A percentile compares a stretch with the other conserved stretches of the same genome.
These are phyloP conservation scores for Sciurus vulgaris DNA, from an alignment of 2,797 vertebrate genomes.

Conservation along the genomic window DNA sequence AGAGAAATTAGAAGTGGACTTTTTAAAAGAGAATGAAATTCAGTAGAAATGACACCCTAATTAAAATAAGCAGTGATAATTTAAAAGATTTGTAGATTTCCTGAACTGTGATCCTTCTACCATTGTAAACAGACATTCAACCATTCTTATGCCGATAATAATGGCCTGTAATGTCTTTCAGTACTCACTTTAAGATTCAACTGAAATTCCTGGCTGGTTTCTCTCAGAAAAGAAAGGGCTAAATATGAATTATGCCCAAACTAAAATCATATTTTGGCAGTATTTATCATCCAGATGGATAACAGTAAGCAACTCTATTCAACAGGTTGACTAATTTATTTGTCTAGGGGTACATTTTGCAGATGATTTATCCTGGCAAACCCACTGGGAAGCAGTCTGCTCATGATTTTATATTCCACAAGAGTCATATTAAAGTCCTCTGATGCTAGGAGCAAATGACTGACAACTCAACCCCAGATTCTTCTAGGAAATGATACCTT, in stretches of 20 bases:
- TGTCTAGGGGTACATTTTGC: constrained; percentile 38
- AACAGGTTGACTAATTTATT: constrained; percentile 66
- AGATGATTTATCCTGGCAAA: constrained; percentile 66
- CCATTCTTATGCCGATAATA: not conserved
- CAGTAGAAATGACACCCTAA: not conserved
- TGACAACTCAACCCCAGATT: not conserved
- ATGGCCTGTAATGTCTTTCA: not conserved
- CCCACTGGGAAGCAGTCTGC: constrained; percentile 66
- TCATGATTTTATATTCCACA: constrained; percentile 62
- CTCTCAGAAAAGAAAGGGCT: constrained; percentile 36
- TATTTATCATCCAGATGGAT: constrained; percentile 70
- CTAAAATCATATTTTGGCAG: constrained; percentile 48
- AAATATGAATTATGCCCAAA: constrained; percentile 62
- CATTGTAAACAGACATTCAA: not conserved
- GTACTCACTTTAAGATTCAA: not conserved
- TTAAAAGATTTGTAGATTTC: not conserved
- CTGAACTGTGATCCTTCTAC: not conserved
- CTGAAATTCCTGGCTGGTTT: not conserved
- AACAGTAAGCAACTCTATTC: constrained; percentile 55
- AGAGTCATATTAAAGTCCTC: constrained; percentile 32
- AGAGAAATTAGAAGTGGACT: not conserved
- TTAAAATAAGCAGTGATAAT: not conserved
- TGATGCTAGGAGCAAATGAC: not conserved
- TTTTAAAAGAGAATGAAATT: not conserved
- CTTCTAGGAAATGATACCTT: not conserved